Evolutionary conservation across 2,113 vertebrate species (phyloP), one percentile per base, ranked within the genome.

Genomic region (Tympanuchus pallidicinctus): DNA sequence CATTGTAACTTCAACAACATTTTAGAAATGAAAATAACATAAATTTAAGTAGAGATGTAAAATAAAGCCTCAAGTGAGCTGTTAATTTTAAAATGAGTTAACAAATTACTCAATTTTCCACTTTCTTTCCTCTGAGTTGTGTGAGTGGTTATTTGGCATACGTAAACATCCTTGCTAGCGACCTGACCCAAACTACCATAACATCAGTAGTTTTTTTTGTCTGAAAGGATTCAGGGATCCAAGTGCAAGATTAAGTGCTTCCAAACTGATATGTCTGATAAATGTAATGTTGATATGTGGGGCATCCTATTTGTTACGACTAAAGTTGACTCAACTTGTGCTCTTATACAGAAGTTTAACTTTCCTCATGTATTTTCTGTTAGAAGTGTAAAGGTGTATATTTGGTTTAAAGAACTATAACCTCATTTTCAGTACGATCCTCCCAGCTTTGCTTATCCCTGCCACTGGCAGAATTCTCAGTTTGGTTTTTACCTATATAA

Each of bases 221-320:
- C 86, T 85, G 18, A n/a, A 79, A 63, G 6, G 19, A 59, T 56
- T 89, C 63, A 85, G 92, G 81, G 74, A 87, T 45, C 11, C 22
- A 36, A 88, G 54, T 15, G 24, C 0, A 0, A 9, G 27, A 66
- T 18, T 45, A 50, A 61, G 69, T 36, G 59, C 36, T 66, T 83
- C 61, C 64, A 66, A 24, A 71, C 25, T 21, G 50, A 10, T 48
- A n/a, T 0, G 8, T 34, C 65, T 28, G 57, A 47, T 40, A 61
- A 2, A 79, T 1, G 0, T 4, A 73, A 63, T 11, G 38, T 67
- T 24, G 6, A 90, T 9, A 40, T 45, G 32, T 15, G 15, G 8
- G 54, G 15, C 32, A 61, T 70, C 45, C 12, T 64, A 73, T 87
- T 52, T 96, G 45, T 89, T 95, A 71, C 80, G 91, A 82, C 87